Evolutionary conservation across 2,113 vertebrate species (phyloP).

Genomic region (Saguinus imperator): DNA sequence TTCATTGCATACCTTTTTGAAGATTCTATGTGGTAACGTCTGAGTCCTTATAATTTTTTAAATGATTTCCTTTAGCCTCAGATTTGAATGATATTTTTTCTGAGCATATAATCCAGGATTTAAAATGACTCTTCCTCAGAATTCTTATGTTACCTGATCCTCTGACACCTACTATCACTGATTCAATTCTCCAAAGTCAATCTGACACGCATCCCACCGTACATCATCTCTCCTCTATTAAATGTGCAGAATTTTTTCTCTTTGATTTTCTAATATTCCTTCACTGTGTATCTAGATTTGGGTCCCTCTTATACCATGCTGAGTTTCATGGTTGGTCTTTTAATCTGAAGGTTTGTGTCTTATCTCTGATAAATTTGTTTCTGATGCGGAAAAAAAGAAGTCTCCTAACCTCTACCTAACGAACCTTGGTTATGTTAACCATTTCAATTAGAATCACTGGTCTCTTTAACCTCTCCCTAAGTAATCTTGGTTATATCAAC

Average conservation of each 20-base stretch:
- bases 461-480: neutral
- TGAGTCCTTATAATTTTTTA: neutral
- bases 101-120: neutral
- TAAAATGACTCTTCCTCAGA: neutral
- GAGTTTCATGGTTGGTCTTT: neutral
- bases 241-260: neutral
- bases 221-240: neutral
- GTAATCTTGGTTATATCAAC: neutral
- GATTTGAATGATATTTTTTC: neutral
- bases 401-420: neutral
- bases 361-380: neutral
- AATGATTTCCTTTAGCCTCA: neutral
- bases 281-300: neutral
- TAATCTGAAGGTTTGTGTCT: neutral
- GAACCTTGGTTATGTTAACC: neutral
- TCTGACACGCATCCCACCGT: neutral
- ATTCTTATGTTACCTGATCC: neutral
- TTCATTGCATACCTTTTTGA: neutral
- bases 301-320: neutral
- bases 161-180: neutral
- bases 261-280: neutral
- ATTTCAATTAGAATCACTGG: neutral
- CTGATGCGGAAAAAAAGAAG: neutral
- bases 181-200: neutral
- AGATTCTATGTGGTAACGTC: neutral